phyloP scores from a whole-genome alignment of 2,888 invertebrate genomes.

The Laspeyria flexula region DNA sequence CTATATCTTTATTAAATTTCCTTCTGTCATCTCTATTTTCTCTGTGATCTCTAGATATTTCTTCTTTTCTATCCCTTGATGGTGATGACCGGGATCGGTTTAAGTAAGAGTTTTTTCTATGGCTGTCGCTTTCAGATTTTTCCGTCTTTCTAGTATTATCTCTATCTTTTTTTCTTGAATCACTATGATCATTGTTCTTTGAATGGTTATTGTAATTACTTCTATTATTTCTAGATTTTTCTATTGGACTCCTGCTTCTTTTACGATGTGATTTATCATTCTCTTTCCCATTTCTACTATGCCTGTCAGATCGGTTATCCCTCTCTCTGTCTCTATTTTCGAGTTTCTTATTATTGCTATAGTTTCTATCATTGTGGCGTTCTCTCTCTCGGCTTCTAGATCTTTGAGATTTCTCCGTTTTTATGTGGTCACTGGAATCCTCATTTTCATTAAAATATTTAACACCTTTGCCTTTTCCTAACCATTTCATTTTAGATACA shows the following conservation, averaged over 20 bases:
- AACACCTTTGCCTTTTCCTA: constrained; percentile 94
- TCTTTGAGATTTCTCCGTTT: constrained; percentile 41
- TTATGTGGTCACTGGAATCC: constrained; percentile 38
- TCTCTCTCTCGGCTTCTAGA: constrained; percentile 43
- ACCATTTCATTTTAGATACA: constrained; percentile 97
- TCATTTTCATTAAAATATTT: constrained; percentile 80
- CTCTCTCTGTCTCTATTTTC: constrained; percentile 47
- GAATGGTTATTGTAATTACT: constrained; percentile 23
- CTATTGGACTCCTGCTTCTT: constrained; percentile 55
- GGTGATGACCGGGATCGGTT: constrained; percentile 26
- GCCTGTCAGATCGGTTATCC: constrained; percentile 35
- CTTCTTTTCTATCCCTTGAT: constrained; percentile 17
- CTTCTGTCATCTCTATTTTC: constrained; percentile 3
- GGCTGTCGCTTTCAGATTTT: constrained; percentile 18
- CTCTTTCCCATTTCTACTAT: constrained; percentile 26
- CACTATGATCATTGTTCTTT: constrained; percentile 27
- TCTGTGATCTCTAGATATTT: constrained; percentile 5
- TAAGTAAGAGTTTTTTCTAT: constrained; percentile 20
- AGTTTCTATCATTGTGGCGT: constrained; percentile 33
- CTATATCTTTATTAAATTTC: background rate
- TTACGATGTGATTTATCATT: constrained; percentile 58
- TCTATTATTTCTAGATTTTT: constrained; percentile 28
- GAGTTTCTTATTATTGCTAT: constrained; percentile 53
- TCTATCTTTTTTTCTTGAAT: constrained; percentile 14
- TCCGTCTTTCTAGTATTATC: constrained; percentile 26